Base-by-base conservation (phyloP, 2,797 vertebrate genomes). In the Ctenopoma multispine region DNA sequence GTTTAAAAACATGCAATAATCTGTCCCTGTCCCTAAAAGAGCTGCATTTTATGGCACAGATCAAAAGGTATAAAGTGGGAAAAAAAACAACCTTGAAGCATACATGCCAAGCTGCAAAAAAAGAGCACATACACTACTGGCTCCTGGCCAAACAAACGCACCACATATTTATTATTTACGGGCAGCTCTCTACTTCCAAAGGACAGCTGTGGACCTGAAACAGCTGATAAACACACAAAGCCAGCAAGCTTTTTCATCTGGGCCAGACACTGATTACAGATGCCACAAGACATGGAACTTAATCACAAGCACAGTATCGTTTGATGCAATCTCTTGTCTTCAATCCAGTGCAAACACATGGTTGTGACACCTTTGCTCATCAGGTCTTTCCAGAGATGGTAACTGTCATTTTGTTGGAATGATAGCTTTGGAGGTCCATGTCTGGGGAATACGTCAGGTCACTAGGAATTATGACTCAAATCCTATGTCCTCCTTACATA, bases 261-360 rank as follows among this genome's bases (percentile, higher is more conserved):
- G 73, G 71, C 89, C 92, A 94, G 94, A 93, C 92, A 41, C 90
- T 94, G 93, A 95, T 95, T 95, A 95, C 93, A 95, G 93, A 94
- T 93, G 93, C 90, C 90, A 92, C 66, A 73, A 90, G 92, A 92
- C 92, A 81, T 77, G 75, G 81, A 89, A 90, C 89, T 90, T 93
- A 92, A 94, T 94, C 92, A 90, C 90, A 92, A 90, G 91, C 91
- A 94, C 63, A 59, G 93, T 83, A 94, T 91, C 89, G 91, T 93
- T 91, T 93, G 87, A 94, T 93, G 93, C 87, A 84, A 92, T 89
- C 84, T 53, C 89, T 89, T 63, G 79, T 89, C 90, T 88, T 87
- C 86, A 72, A 82, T 81, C 79, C 72, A 64, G 79, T n/a, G 70
- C 85, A 85, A 86, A 86, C 90, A 89, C 90, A 87, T 83, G 87